These are phyloP conservation scores for Coccyzus lansbergi DNA, from an alignment of 2,797 vertebrate species.

Conservation along the genomic window DNA sequence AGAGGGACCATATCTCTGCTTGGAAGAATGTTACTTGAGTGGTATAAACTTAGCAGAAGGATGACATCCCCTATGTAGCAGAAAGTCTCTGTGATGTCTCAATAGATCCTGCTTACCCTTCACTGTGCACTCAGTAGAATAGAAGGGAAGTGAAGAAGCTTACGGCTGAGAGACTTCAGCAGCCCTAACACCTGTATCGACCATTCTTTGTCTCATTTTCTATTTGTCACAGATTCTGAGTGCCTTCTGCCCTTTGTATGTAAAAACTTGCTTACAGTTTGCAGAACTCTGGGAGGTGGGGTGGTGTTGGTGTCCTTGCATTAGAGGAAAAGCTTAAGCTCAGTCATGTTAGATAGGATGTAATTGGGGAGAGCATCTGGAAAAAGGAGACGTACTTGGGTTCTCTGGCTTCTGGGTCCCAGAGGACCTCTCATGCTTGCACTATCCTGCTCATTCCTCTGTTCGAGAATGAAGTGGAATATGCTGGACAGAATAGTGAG, in stretches of 20 bases:
- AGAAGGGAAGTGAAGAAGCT: slow-evolving; percentile 45
- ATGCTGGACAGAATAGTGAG: background rate
- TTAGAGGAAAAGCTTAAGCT: background rate
- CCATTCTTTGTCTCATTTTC: background rate
- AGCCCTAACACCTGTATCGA: background rate
- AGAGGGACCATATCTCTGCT: background rate
- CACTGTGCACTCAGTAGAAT: slow-evolving; percentile 26
- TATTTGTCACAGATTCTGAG: background rate
- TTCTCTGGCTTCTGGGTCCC: background rate
- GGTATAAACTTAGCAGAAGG: background rate
- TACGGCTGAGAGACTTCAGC: slow-evolving; percentile 39
- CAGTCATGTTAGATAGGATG: background rate
- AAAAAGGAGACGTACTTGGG: background rate
- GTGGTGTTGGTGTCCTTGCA: background rate
- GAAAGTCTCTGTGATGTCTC: slow-evolving; percentile 58
- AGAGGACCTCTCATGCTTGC: background rate
- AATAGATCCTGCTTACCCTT: slow-evolving; percentile 62
- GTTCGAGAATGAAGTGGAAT: background rate
- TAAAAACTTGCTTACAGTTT: background rate
- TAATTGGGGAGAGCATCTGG: background rate
- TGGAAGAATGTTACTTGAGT: background rate
- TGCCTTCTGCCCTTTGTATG: background rate
- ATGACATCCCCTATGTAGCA: background rate
- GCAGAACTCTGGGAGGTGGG: background rate
- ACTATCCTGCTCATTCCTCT: background rate